phyloP scores from a whole-genome alignment of 2,113 vertebrate species.

The Rostratula benghalensis region DNA sequence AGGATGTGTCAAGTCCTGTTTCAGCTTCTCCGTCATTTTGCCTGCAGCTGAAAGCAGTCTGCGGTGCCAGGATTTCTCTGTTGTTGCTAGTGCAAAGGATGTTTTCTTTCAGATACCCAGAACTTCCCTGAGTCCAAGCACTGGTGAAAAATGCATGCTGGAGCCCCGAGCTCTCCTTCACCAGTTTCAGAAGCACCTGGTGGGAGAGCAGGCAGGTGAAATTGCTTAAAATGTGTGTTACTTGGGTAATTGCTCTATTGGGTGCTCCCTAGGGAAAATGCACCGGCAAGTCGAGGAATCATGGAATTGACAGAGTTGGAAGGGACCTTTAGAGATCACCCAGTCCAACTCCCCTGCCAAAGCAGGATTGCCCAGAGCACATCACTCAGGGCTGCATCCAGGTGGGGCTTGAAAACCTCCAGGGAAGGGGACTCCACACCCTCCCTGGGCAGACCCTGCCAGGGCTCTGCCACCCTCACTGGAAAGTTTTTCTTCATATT shows the following conservation, averaged over 20 bases:
- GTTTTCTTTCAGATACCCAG: not conserved
- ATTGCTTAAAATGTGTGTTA: not conserved
- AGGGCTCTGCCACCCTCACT: no score
- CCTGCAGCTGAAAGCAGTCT: fast-evolving
- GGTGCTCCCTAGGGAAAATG: fast-evolving
- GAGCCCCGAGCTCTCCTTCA: not conserved
- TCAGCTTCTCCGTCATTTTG: not conserved
- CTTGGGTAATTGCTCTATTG: fast-evolving
- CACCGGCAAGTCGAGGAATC: no score
- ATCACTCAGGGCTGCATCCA: no score
- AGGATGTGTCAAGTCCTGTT: not conserved
- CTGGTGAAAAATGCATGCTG: not conserved
- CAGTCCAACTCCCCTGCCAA: no score
- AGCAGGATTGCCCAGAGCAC: no score
- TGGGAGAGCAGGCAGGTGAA: not conserved
- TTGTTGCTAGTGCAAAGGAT: fast-evolving
- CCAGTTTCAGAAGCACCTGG: not conserved
- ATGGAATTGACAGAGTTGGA: no score
- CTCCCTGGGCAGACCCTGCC: no score
- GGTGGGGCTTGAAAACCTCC: no score
- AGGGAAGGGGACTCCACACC: no score
- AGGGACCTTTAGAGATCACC: no score
- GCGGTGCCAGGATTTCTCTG: not conserved
- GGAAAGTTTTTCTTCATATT: no score
- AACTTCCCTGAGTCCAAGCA: not conserved